Percentiles rank a stretch among this genome's conserved stretches.
Conservation (phyloP, 1,140 invertebrate species). For the Panagrolaimus sp. region DNA sequence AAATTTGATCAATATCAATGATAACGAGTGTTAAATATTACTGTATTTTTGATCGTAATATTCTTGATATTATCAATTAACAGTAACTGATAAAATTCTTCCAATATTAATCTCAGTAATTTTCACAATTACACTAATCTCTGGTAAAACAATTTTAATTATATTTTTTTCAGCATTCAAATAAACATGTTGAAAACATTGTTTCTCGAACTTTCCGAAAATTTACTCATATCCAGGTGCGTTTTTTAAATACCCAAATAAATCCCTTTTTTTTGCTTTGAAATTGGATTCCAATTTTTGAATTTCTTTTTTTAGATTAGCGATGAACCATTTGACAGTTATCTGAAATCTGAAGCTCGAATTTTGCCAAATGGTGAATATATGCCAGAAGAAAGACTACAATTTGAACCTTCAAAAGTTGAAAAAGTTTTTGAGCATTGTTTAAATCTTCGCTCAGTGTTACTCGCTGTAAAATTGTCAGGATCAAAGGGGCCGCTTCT, state of each 20-base stretch:
- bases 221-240: conserved; percentile 10
- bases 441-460: conserved; percentile 16
- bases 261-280: too few relatives aligned
- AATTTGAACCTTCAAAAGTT: conserved; percentile 16
- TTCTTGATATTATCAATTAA: too few relatives aligned
- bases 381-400: conserved; percentile 9
- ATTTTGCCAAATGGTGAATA: background rate
- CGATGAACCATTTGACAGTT: conserved; percentile 22
- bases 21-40: too few relatives aligned
- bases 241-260: too few relatives aligned
- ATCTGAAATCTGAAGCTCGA: conserved; percentile 11
- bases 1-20: too few relatives aligned
- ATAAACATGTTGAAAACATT: background rate
- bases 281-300: background rate
- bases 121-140: too few relatives aligned
- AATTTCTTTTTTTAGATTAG: conserved; percentile 21
- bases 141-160: too few relatives aligned
- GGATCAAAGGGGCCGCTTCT: conserved; percentile 15
- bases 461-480: conserved; percentile 10
- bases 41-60: too few relatives aligned
- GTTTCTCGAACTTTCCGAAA: background rate
- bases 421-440: conserved; percentile 5
- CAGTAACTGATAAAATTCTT: too few relatives aligned
- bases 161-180: background rate
- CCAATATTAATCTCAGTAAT: too few relatives aligned